phyloP scores from a whole-genome alignment of 2,113 vertebrate genomes.

The Larimichthys crocea region DNA sequence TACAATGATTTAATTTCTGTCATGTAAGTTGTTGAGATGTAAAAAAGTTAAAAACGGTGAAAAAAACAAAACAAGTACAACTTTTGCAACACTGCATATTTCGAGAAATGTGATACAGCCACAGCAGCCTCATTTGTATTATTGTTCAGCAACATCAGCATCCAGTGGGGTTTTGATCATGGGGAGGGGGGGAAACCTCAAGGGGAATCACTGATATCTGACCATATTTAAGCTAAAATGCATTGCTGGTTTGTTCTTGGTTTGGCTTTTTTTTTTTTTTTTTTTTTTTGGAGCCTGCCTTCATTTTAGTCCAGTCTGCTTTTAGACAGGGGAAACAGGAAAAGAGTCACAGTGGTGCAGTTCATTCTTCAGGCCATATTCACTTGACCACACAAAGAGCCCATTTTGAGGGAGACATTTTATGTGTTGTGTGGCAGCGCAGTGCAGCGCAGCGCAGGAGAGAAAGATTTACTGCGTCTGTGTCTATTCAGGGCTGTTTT shows the following conservation, averaged over 20 bases:
- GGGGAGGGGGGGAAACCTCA: not conserved
- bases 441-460: constrained; percentile 57
- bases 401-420: constrained; percentile 80
- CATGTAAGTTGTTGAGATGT: constrained; percentile 24
- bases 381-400: constrained; percentile 83
- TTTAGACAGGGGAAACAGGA: constrained; percentile 83
- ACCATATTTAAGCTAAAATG: constrained; percentile 66
- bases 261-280: constrained; percentile 63
- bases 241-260: constrained; percentile 64
- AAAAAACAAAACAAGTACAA: constrained; percentile 18
- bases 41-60: not conserved
- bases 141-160: constrained; percentile 22
- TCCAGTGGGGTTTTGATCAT: constrained; percentile 21
- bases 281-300: constrained; percentile 26
- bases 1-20: constrained; percentile 33
- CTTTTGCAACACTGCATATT: constrained; percentile 36
- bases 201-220: constrained; percentile 55
- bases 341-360: constrained; percentile 77
- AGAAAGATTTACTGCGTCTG: constrained; percentile 79
- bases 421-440: constrained; percentile 75
- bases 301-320: constrained; percentile 70
- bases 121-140: constrained; percentile 26
- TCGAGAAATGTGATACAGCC: constrained; percentile 23
- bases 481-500: constrained; percentile 69
- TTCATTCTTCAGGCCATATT: constrained; percentile 79